These are phyloP conservation scores for Salmo trutta DNA, from an alignment of 2,797 vertebrate genomes.

Conservation along the genomic window DNA sequence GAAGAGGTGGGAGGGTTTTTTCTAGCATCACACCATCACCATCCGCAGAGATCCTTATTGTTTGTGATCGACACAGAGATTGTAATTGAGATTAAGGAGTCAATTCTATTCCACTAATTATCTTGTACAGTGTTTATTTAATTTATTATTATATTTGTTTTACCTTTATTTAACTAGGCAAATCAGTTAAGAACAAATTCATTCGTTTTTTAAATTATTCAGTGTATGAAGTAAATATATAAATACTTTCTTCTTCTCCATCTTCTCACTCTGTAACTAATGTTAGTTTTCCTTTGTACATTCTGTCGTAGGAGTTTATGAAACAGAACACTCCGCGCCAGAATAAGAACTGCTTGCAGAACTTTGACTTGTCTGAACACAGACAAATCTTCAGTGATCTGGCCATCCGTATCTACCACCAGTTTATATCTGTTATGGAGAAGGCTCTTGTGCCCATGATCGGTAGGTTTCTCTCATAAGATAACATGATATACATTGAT, in stretches of 20 bases:
- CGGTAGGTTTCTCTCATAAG: conserved; percentile 75
- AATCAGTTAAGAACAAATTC: too few relatives aligned
- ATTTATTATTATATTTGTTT: too few relatives aligned
- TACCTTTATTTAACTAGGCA: too few relatives aligned
- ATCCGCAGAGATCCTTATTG: neutral
- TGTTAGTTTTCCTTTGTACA: neutral
- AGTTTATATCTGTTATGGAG: conserved; percentile 85
- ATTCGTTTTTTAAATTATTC: too few relatives aligned
- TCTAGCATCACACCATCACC: neutral
- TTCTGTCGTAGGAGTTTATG: conserved; percentile 83
- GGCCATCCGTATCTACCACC: conserved; percentile 10
- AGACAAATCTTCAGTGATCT: conserved; percentile 82
- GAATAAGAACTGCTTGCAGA: conserved; percentile 90
- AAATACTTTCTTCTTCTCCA: too few relatives aligned
- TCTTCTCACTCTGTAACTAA: too few relatives aligned
- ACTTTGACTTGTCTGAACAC: conserved; percentile 97
- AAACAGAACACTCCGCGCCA: conserved; percentile 86
- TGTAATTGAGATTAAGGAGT: too few relatives aligned
- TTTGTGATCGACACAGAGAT: too few relatives aligned
- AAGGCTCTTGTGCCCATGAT: conserved; percentile 87
- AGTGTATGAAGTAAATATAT: too few relatives aligned
- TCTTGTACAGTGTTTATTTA: too few relatives aligned
- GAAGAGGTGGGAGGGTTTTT: conserved; percentile 82
- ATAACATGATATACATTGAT: neutral
- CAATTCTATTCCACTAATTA: too few relatives aligned